A percentile compares a stretch with the other conserved stretches of the same genome.
Conservation (phyloP, 1,140 invertebrate genomes). For the Dryas iulia region DNA sequence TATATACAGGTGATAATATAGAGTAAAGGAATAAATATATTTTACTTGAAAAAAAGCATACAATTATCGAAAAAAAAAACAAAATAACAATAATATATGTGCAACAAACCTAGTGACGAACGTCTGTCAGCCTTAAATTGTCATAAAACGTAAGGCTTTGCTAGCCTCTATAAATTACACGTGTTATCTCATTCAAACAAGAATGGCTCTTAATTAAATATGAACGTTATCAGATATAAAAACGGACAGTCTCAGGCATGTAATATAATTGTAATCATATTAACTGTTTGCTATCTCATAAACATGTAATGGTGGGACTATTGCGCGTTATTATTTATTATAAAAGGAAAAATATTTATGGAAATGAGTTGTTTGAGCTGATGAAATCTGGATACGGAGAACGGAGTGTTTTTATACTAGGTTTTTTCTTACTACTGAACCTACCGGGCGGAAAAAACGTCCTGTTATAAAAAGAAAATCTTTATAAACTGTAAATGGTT, state of each 20-base stretch:
- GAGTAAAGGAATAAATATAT: too few species aligned
- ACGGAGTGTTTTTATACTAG: too few species aligned
- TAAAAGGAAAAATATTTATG: neutral
- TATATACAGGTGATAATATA: too few species aligned
- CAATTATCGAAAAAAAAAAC: too few species aligned
- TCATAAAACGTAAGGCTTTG: constrained; percentile 65
- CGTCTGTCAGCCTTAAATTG: constrained; percentile 14
- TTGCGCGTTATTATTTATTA: neutral
- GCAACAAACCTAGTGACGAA: neutral
- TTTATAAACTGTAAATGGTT: too few species aligned
- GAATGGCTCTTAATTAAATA: constrained; percentile 65
- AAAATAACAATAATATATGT: neutral
- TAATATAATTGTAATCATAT: constrained; percentile 28
- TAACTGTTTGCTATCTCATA: constrained; percentile 24
- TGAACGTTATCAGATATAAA: constrained; percentile 51
- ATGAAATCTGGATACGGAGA: too few species aligned
- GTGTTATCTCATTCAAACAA: constrained; percentile 61
- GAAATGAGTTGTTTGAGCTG: too few species aligned
- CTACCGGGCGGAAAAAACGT: too few species aligned
- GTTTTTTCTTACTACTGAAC: too few species aligned
- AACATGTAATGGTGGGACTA: neutral
- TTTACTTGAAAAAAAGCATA: too few species aligned
- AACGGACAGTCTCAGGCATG: constrained; percentile 24
- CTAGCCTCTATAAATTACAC: constrained; percentile 69
- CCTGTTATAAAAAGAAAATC: too few species aligned